Base-by-base conservation (phyloP, 2,888 invertebrate genomes). In the Sylvicola fuscatus region DNA sequence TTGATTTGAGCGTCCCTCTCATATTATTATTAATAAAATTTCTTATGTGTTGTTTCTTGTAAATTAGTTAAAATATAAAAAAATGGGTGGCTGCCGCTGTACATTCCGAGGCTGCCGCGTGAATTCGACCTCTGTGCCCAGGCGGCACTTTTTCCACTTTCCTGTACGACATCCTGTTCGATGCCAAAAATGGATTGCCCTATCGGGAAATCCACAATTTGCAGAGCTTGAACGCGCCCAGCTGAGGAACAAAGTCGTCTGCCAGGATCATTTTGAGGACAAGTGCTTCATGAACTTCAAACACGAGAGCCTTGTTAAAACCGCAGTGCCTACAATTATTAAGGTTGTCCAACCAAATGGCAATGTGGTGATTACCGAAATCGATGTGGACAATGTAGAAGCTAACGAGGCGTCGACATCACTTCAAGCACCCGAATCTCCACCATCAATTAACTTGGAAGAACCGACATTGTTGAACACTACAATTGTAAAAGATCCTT, bases 61-160 rank as follows among this genome's bases (percentile, higher is more conserved):
- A n/a, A n/a, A n/a, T n/a, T n/a, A n/a, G n/a, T n/a, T n/a, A n/a
- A n/a, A n/a, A n/a, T n/a, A n/a, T n/a, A 6, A 29, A 8, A 29
- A 29, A 35, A 66, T 67, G 67, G 67, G 66, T 28, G 67, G 66
- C 3, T 62, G 63, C 39, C 59, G 63, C 13, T 68, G 67, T 43
- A 49, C 57, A 16, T 68, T 64, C 41, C 62, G 62, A 38, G 49
- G 56, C 29, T 68, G 67, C 37, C 43, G 46, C 33, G 63, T 62
- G 13, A 54, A 53, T 3, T 58, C 62, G 1, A 48, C 53, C 32
- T 56, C 56, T 5, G 42, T 46, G 35, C 50, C 52, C 0, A 45
- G 44, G 10, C 52, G 53, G 50, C 66, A 65, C 42, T 68, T 66
- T 39, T 68, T 67, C 37, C 65, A 64, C 41, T 62, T 60, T 39